Percentiles rank a stretch among this genome's conserved stretches.
Conservation (phyloP, 2,888 invertebrate genomes). For the Nymphalis polychloros region DNA sequence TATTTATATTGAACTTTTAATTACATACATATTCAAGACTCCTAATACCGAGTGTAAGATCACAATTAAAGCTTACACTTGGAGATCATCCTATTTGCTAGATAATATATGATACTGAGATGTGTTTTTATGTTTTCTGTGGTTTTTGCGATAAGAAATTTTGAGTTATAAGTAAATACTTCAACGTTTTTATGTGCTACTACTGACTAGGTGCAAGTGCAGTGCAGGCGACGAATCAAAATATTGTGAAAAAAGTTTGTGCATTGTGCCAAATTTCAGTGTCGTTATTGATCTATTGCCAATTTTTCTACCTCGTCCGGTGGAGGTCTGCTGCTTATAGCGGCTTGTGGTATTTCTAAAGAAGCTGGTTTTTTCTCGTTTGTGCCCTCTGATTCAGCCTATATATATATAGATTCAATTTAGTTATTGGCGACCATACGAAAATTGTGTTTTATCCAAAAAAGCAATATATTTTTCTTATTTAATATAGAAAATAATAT, state of each 20-base stretch:
- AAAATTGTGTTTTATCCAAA: conserved; percentile 36
- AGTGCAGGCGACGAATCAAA: conserved; percentile 38
- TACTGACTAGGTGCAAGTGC: conserved; percentile 48
- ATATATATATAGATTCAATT: conserved; percentile 65
- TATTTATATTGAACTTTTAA: neutral
- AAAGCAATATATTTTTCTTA: conserved; percentile 3
- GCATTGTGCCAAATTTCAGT: conserved; percentile 49
- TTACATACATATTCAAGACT: neutral
- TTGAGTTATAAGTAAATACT: conserved; percentile 8
- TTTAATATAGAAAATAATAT: neutral
- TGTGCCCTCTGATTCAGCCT: conserved; percentile 71
- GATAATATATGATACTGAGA: too few species aligned
- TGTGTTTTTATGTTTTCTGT: neutral
- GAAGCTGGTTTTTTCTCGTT: conserved; percentile 61
- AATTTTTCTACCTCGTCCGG: conserved; percentile 69
- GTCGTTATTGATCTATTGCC: conserved; percentile 47
- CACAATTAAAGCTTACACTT: too few species aligned
- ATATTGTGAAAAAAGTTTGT: conserved; percentile 46
- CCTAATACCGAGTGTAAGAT: too few species aligned
- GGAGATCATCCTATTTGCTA: too few species aligned
- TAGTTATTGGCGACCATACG: conserved; percentile 71
- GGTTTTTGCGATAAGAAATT: neutral
- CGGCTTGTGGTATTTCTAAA: conserved; percentile 67
- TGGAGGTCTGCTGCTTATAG: conserved; percentile 65
- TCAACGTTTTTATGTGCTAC: conserved; percentile 28